A percentile compares a stretch with the other conserved stretches of the same genome.
phyloP scores from a whole-genome alignment of 2,888 invertebrate genomes.

The Zygaena filipendulae region DNA sequence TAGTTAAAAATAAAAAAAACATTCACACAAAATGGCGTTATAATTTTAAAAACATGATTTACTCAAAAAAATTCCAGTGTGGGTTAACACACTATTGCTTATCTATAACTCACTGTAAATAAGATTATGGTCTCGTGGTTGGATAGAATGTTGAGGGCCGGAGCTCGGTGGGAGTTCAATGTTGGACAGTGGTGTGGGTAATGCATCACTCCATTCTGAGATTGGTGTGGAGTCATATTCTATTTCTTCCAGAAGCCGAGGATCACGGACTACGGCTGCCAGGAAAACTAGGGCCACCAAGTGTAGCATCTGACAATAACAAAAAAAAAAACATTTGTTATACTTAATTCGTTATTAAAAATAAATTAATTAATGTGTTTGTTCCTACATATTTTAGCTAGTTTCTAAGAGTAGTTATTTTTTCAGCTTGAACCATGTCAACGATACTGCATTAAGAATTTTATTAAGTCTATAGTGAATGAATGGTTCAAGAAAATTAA shows the following conservation, averaged over 20 bases:
- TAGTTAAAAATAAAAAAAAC: no score
- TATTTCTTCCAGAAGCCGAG: slow-evolving; percentile 73
- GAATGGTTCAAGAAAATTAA: no score
- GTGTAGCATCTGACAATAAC: slow-evolving; percentile 73
- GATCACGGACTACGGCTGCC: slow-evolving; percentile 79
- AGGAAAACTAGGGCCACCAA: slow-evolving; percentile 79
- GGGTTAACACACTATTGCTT: no score
- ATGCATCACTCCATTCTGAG: slow-evolving; percentile 43
- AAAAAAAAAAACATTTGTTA: slow-evolving; percentile 1
- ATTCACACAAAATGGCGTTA: no score
- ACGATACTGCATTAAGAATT: no score
- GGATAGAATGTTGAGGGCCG: slow-evolving; percentile 51
- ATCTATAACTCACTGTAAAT: slow-evolving; percentile 78
- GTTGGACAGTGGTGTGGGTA: slow-evolving; percentile 80
- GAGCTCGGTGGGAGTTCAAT: slow-evolving; percentile 68
- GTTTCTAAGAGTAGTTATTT: no score
- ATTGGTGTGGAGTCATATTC: slow-evolving; percentile 60
- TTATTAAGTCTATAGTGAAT: no score
- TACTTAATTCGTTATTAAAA: neutral
- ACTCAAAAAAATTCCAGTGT: no score
- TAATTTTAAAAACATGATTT: no score
- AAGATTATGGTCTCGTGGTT: slow-evolving; percentile 69
- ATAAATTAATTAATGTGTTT: no score
- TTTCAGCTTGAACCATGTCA: no score
- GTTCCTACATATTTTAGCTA: no score